A percentile compares a stretch with the other conserved stretches of the same genome.
These are phyloP conservation scores for Homarus gammarus DNA, from an alignment of 2,888 invertebrate species.

Conservation along the genomic window DNA sequence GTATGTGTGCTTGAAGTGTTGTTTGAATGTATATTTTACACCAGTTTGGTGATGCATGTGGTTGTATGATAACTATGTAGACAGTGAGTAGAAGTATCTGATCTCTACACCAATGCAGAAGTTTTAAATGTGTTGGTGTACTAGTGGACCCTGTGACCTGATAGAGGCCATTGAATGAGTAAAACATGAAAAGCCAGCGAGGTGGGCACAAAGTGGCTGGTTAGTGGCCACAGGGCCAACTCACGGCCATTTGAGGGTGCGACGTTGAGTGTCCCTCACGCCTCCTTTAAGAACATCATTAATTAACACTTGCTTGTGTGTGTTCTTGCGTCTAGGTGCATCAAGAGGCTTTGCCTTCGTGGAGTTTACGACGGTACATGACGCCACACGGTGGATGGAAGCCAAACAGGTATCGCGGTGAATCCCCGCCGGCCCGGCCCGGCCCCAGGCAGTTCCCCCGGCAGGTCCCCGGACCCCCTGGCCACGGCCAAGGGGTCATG, in stretches of 20 bases:
- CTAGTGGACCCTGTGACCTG: conserved; percentile 68
- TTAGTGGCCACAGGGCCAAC: conserved; percentile 72
- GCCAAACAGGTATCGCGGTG: conserved; percentile 87
- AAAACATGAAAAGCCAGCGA: conserved; percentile 51
- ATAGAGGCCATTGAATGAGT: conserved; percentile 44
- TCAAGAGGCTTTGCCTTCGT: conserved; percentile 95
- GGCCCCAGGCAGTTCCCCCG: conserved; percentile 68
- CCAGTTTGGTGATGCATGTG: conserved; percentile 39
- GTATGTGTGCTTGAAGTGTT: conserved; percentile 33
- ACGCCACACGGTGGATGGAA: conserved; percentile 95
- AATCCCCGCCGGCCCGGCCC: conserved; percentile 65
- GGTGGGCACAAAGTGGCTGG: conserved; percentile 66
- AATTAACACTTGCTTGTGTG: conserved; percentile 76
- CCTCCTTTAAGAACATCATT: conserved; percentile 71
- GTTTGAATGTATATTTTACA: conserved; percentile 30
- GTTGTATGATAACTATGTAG: conserved; percentile 17
- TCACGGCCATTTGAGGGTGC: conserved; percentile 72
- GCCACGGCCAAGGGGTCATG: conserved; percentile 63
- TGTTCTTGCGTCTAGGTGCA: conserved; percentile 84
- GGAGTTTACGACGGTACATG: conserved; percentile 93
- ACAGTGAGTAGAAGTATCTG: conserved; percentile 35
- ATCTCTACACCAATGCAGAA: conserved; percentile 24
- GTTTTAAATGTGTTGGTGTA: conserved; percentile 51
- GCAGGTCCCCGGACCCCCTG: conserved; percentile 61
- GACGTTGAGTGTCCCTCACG: conserved; percentile 71